Evolutionary conservation across 2,113 vertebrate species (phyloP).

Genomic region (Eulemur rufifrons): DNA sequence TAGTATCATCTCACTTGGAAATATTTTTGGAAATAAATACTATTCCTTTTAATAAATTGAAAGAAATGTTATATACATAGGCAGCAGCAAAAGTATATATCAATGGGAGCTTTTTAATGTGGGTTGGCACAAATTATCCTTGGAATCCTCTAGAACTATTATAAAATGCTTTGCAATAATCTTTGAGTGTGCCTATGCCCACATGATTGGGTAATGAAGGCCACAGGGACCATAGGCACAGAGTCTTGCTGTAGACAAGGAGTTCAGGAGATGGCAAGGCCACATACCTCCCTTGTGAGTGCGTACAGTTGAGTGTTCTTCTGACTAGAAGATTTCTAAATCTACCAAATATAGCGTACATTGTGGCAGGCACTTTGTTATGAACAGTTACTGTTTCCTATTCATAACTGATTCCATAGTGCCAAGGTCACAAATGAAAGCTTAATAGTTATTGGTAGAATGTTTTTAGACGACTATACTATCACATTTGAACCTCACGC

Average conservation of each 20-base stretch:
- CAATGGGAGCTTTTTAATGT: conserved; percentile 1
- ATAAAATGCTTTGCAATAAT: background rate
- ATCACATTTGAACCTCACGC: background rate
- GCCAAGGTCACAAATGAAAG: background rate
- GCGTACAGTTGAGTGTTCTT: background rate
- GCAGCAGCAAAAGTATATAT: conserved; percentile 16
- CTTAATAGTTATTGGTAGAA: background rate
- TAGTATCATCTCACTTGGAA: background rate
- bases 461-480: background rate
- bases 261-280: background rate
- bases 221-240: background rate
- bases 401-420: background rate
- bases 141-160: background rate
- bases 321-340: background rate
- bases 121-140: conserved; percentile 23
- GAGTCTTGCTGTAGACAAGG: background rate
- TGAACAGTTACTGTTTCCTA: background rate
- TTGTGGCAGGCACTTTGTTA: background rate
- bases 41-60: conserved; percentile 47
- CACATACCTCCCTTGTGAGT: background rate
- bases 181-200: background rate
- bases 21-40: conserved; percentile 45
- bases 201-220: conserved; percentile 16
- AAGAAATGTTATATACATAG: conserved; percentile 13
- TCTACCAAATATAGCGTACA: background rate